These are phyloP conservation scores for Synanthedon myopaeformis DNA, from an alignment of 2,888 invertebrate genomes.

Conservation along the genomic window DNA sequence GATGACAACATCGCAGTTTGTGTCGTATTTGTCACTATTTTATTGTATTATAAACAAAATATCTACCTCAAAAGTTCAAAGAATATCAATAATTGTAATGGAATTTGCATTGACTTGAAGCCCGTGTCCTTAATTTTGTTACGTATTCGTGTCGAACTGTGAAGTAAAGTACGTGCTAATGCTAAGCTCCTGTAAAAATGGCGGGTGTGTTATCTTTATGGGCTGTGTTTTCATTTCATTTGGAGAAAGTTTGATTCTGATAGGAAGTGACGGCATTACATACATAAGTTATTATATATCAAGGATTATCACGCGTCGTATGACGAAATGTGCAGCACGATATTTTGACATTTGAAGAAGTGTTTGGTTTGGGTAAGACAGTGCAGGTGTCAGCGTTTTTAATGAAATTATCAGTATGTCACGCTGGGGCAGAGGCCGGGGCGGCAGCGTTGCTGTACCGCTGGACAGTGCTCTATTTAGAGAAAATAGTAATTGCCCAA, in stretches of 20 bases:
- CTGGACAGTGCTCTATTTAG: conserved; percentile 74
- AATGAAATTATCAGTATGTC: conserved; percentile 72
- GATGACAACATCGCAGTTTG: conserved; percentile 71
- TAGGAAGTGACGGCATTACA: conserved; percentile 23
- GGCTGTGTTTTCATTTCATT: conserved; percentile 61
- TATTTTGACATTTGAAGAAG: conserved; percentile 44
- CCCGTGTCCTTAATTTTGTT: conserved; percentile 18
- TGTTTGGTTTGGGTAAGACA: conserved; percentile 37
- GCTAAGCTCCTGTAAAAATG: conserved; percentile 60
- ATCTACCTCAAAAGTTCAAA: conserved; percentile 57
- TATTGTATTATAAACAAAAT: conserved; percentile 8
- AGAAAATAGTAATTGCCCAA: conserved; percentile 87
- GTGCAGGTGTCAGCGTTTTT: conserved; percentile 60
- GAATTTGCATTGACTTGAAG: conserved; percentile 27
- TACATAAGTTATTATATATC: conserved; percentile 15
- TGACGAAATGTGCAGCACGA: conserved; percentile 38
- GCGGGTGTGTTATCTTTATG: conserved; percentile 69
- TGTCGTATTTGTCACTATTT: conserved; percentile 47
- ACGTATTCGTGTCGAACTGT: conserved; percentile 36
- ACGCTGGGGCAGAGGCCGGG: conserved; percentile 73
- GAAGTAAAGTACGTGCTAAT: conserved; percentile 42
- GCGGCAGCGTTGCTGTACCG: conserved; percentile 73
- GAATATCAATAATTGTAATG: conserved; percentile 35
- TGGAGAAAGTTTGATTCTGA: conserved; percentile 35
- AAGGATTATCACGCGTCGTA: conserved; percentile 15